phyloP scores from a whole-genome alignment of 2,113 vertebrate species.

The Bombycilla garrulus region DNA sequence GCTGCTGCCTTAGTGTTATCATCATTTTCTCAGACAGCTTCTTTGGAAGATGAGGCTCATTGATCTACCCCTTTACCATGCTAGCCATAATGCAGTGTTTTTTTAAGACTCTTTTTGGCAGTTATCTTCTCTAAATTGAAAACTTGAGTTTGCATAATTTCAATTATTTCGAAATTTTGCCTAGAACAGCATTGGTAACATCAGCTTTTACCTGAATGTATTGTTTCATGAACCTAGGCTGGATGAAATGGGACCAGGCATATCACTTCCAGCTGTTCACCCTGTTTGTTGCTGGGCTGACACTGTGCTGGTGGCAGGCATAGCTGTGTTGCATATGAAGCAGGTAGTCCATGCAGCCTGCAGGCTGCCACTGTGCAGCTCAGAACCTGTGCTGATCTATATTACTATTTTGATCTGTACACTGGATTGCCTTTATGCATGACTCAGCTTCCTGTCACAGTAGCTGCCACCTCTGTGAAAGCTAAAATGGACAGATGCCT shows the following conservation, averaged over 20 bases:
- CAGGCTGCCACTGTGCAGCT: background rate
- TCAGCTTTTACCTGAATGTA: background rate
- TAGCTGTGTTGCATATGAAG: background rate
- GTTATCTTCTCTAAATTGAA: slow-evolving; percentile 51
- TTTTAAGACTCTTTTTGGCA: slow-evolving; percentile 52
- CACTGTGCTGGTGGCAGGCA: background rate
- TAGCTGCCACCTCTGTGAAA: slow-evolving; percentile 1
- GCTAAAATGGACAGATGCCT: slow-evolving; percentile 3
- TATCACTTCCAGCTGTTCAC: background rate
- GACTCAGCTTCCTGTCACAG: slow-evolving; percentile 43
- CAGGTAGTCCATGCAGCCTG: background rate
- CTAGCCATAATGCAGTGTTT: background rate
- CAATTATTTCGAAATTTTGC: background rate
- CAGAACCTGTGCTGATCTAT: background rate
- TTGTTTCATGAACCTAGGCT: background rate
- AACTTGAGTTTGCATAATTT: slow-evolving; percentile 23
- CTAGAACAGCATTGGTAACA: background rate
- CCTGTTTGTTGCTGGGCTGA: background rate
- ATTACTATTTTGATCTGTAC: background rate
- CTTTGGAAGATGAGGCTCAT: background rate
- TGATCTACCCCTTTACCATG: background rate
- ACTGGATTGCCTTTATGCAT: slow-evolving; percentile 3
- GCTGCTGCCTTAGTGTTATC: background rate
- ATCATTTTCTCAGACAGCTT: background rate
- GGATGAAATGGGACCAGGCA: background rate